Evolutionary conservation across 2,888 invertebrate species (phyloP).

Genomic region (Lycocerus yunnanus): DNA sequence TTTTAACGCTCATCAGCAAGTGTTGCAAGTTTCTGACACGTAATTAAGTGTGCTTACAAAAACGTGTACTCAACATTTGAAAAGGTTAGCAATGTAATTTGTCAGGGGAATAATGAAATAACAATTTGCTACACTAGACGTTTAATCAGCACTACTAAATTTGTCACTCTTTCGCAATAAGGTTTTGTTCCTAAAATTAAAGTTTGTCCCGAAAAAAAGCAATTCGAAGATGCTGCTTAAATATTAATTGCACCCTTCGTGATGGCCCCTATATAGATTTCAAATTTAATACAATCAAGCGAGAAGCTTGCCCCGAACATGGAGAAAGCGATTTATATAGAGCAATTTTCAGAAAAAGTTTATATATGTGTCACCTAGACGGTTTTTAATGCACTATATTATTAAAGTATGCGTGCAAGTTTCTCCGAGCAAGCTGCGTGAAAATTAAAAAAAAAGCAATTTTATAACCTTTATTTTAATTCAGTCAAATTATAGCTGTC

Average conservation of each 20-base stretch:
- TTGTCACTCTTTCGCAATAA: neutral
- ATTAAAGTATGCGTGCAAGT: neutral
- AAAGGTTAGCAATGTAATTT: conserved; percentile 4
- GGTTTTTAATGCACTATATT: too few species aligned
- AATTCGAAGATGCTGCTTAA: neutral
- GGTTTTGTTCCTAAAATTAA: neutral
- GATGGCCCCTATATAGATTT: neutral
- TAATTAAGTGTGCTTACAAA: neutral
- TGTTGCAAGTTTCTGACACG: neutral
- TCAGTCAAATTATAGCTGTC: neutral
- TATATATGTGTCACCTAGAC: too few species aligned
- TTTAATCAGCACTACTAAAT: conserved; percentile 2
- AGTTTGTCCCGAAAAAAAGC: neutral
- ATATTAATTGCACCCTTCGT: neutral
- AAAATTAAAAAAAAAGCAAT: too few species aligned
- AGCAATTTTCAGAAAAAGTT: neutral
- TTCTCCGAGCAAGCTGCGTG: neutral
- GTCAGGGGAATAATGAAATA: conserved; percentile 1
- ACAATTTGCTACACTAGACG: neutral
- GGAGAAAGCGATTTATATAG: neutral
- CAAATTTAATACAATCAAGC: neutral
- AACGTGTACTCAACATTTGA: conserved; percentile 1
- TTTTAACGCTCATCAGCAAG: neutral
- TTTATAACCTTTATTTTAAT: too few species aligned
- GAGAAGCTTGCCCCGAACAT: neutral